These are phyloP conservation scores for Pilophorus perplexus DNA, from an alignment of 2,888 invertebrate species.

Conservation along the genomic window DNA sequence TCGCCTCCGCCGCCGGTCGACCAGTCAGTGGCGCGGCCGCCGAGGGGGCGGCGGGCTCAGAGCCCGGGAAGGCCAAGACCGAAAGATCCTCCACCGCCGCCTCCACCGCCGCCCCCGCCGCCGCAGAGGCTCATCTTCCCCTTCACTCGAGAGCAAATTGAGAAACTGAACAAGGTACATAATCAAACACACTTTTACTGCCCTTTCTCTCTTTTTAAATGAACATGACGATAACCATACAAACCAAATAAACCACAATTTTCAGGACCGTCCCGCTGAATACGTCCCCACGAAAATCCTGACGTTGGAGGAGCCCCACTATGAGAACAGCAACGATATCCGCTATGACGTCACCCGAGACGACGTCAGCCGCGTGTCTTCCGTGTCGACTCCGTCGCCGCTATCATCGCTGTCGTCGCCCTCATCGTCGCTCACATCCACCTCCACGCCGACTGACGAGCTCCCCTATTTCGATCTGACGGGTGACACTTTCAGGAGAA, in stretches of 20 bases:
- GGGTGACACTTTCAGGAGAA: neutral
- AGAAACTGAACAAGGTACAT: constrained; percentile 47
- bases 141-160: constrained; percentile 49
- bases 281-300: constrained; percentile 45
- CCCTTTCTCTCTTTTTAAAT: neutral
- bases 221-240: neutral
- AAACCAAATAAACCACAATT: neutral
- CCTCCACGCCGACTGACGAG: neutral
- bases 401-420: constrained; percentile 24
- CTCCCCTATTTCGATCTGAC: neutral
- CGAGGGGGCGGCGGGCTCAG: constrained; percentile 28
- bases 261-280: constrained; percentile 40
- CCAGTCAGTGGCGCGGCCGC: constrained; percentile 5
- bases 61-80: constrained; percentile 52
- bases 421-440: neutral
- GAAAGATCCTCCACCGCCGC: constrained; percentile 57
- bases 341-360: constrained; percentile 38
- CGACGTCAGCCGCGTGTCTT: constrained; percentile 1
- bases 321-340: constrained; percentile 38
- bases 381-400: constrained; percentile 12
- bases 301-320: constrained; percentile 42
- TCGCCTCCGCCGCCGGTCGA: constrained; percentile 17
- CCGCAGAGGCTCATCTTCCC: constrained; percentile 50
- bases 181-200: no score
- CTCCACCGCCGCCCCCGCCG: constrained; percentile 50